Conservation (phyloP, 2,797 vertebrate species). For the Danio albolineatus region DNA sequence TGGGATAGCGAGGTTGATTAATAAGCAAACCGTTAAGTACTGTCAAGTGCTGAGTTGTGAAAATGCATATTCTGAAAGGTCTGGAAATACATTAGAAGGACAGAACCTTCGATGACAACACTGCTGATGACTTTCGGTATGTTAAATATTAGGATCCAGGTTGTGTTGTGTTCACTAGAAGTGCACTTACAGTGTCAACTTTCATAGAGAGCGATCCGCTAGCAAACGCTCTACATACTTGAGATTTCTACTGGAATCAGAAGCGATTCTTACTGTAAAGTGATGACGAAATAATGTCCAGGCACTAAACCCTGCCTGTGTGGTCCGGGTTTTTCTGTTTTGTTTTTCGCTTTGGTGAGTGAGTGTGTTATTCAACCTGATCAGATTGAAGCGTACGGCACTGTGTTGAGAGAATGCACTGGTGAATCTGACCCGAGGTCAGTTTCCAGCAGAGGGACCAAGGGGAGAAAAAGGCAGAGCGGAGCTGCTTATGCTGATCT, state of each 20-base stretch:
- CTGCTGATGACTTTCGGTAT: background rate
- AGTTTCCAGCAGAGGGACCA: constrained; percentile 56
- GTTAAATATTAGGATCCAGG: background rate
- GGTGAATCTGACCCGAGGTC: constrained; percentile 62
- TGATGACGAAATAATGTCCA: constrained; percentile 23
- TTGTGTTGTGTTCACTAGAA: constrained; percentile 19
- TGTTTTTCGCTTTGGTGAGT: constrained; percentile 44
- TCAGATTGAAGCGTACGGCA: constrained; percentile 41
- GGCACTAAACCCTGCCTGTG: constrained; percentile 46
- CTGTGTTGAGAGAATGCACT: constrained; percentile 64
- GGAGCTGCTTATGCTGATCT: constrained; percentile 29
- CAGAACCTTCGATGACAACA: constrained; percentile 4
- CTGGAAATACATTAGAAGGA: constrained; percentile 2
- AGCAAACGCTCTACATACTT: background rate
- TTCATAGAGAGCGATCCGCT: background rate
- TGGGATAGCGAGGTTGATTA: constrained; percentile 46
- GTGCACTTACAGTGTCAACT: constrained; percentile 31
- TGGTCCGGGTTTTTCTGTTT: constrained; percentile 29
- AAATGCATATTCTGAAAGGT: constrained; percentile 30
- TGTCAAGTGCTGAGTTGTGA: constrained; percentile 21
- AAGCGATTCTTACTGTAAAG: constrained; percentile 3
- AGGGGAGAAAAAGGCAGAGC: constrained; percentile 63
- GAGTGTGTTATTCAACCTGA: constrained; percentile 38
- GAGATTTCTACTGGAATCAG: constrained; percentile 23
- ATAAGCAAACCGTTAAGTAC: constrained; percentile 47